Evolutionary conservation across 1,140 invertebrate genomes (phyloP), one percentile per base, ranked within the genome.

Genomic region (Leptonema lineaticorne): DNA sequence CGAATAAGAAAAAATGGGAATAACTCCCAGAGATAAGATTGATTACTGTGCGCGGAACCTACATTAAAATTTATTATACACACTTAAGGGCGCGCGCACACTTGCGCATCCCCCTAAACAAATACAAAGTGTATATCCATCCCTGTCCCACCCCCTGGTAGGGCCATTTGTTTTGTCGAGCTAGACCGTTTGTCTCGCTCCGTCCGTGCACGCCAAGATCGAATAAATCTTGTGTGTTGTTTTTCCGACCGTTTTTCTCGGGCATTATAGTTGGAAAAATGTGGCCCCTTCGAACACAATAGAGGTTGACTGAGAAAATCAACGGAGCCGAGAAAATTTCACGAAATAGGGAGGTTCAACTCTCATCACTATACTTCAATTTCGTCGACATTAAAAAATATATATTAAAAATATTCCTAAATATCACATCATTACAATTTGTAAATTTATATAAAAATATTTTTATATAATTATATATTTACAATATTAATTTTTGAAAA

Each of bases 31-130:
- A 69, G 59, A 69, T 63, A 69, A 69, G 67, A 69, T 69, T 69
- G 67, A 69, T 69, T 64, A 59, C 59, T 64, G 33, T 41, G 24
- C 53, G 60, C 50, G 59, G 59, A 63, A 63, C 67, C 27, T 57
- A 69, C 67, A 69, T 69, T 69, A 69, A 64, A 69, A 69, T 69
- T 69, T 69, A 69, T 69, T 63, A 69, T 63, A 69, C 67, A 63
- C 60, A 69, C 59, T 63, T 63, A 63, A 57, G 33, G 58, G 60
- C 29, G 59, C 22, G n/a, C n/a, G n/a, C n/a, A n/a, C n/a, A n/a
- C n/a, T n/a, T n/a, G n/a, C n/a, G n/a, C n/a, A n/a, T n/a, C n/a
- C 24, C 50, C 50, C 45, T 63, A 63, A 69, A 69, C 50, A 69
- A 57, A 64, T 69, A 64, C 60, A 64, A 24, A 24, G 50, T 48